Evolutionary conservation across 1,140 invertebrate genomes (phyloP).

Genomic region (Ceratosolen solmsi): DNA sequence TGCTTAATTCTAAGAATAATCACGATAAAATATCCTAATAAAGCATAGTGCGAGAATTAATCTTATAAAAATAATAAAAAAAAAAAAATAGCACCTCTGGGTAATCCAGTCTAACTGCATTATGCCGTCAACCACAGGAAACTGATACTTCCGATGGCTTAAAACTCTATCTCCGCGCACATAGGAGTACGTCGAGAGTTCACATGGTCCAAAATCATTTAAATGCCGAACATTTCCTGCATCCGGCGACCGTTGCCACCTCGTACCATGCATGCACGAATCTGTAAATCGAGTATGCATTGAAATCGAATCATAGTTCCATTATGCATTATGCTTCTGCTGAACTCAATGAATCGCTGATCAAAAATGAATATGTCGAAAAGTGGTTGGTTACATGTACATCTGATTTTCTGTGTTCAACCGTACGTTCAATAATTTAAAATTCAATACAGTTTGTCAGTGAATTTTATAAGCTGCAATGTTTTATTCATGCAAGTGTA

Average conservation of each 20-base stretch:
- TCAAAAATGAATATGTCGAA: conserved; percentile 14
- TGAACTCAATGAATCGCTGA: neutral
- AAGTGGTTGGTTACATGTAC: neutral
- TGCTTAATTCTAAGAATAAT: too few species aligned
- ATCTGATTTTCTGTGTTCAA: neutral
- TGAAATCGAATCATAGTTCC: conserved; percentile 33
- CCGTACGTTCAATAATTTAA: conserved; percentile 1
- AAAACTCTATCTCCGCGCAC: conserved; percentile 32
- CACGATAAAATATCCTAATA: neutral
- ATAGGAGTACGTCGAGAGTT: neutral
- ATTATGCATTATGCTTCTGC: conserved; percentile 34
- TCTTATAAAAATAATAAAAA: neutral
- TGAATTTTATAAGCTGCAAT: neutral
- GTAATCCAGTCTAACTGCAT: neutral
- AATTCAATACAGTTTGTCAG: neutral
- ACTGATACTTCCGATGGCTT: neutral
- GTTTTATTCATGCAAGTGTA: neutral
- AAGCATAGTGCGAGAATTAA: neutral
- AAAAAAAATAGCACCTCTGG: neutral
- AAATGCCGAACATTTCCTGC: conserved; percentile 32
- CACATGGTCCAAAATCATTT: conserved; percentile 38
- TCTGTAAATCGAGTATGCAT: conserved; percentile 45
- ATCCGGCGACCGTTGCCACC: neutral
- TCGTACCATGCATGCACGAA: neutral
- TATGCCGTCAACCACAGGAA: neutral